Base-by-base conservation (phyloP, 2,797 vertebrate species). In the Pempheris klunzingeri region DNA sequence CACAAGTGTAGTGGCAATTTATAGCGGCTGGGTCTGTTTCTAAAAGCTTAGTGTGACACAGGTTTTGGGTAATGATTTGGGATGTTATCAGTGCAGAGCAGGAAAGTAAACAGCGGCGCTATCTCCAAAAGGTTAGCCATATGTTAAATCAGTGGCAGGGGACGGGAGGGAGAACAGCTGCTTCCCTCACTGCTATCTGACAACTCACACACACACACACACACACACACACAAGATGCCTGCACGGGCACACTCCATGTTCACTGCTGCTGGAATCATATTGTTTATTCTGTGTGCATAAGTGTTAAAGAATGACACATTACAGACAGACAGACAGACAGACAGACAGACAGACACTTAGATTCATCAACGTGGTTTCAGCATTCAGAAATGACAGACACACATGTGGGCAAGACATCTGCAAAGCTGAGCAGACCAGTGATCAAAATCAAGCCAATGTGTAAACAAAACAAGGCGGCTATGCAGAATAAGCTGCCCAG, bases 121-220 rank as follows among this genome's bases (percentile, higher is more conserved):
- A 94, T 95, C 94, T 93, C 85, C 85, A 91, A 93, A 93, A 93
- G 92, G 90, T 94, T 93, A 93, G 92, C 92, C 94, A 93, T 91
- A 94, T 94, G 94, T 91, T 92, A 93, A 95, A 94, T 91, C 90
- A 84, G 86, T 91, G 88, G 83, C 87, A 88, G 82, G 83, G 87
- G 89, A 86, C 67, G 78, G 79, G 81, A 79, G 80, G 58, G 76
- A 78, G 80, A 90, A 88, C 85, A 87, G 87, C 82, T 90, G 85
- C 76, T 87, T 81, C 77, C 74, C 74, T 67, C 66, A 54, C 77
- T 26, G 69, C 82, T 77, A 84, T 91, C 87, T 89, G 78, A 89
- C 77, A 73, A 39, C 50, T 36, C 67, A 24, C 71, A 78, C 75
- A 83, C 66, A 74, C 46, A 77, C 60, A 44, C 41, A 53, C 53